These are phyloP conservation scores for Nothocercus nigrocapillus DNA, from an alignment of 2,113 vertebrate species.

Conservation along the genomic window DNA sequence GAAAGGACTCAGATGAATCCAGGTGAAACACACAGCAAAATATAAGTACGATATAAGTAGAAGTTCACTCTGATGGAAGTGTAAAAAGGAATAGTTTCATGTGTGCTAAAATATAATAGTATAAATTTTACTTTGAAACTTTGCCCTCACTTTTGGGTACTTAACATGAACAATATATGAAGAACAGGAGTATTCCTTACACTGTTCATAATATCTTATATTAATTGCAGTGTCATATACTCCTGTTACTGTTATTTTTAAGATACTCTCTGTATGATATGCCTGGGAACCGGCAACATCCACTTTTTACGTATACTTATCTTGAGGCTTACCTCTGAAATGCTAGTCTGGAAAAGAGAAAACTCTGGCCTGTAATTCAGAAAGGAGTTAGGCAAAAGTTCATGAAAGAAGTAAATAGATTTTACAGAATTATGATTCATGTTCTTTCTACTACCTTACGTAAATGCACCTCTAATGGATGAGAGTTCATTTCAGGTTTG, in stretches of 20 bases:
- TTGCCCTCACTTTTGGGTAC: neutral
- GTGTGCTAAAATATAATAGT: neutral
- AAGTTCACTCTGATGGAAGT: neutral
- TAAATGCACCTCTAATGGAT: neutral
- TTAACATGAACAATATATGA: neutral
- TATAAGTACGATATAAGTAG: neutral
- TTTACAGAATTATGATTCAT: neutral
- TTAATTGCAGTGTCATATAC: neutral
- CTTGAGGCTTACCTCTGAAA: neutral
- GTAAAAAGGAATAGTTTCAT: neutral
- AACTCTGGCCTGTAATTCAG: neutral
- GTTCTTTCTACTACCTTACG: neutral
- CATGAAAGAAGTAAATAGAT: fast-evolving
- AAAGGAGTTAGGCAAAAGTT: neutral
- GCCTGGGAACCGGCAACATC: neutral
- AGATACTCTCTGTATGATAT: neutral
- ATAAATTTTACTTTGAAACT: neutral
- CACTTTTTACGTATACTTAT: neutral
- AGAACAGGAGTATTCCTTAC: neutral
- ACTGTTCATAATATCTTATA: neutral
- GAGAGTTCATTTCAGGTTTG: neutral
- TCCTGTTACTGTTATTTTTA: neutral
- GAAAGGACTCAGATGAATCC: neutral
- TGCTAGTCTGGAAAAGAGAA: neutral
- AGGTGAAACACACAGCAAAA: neutral